Conservation (phyloP, 2,797 vertebrate genomes). For the Cercopithecus hamlyni region DNA sequence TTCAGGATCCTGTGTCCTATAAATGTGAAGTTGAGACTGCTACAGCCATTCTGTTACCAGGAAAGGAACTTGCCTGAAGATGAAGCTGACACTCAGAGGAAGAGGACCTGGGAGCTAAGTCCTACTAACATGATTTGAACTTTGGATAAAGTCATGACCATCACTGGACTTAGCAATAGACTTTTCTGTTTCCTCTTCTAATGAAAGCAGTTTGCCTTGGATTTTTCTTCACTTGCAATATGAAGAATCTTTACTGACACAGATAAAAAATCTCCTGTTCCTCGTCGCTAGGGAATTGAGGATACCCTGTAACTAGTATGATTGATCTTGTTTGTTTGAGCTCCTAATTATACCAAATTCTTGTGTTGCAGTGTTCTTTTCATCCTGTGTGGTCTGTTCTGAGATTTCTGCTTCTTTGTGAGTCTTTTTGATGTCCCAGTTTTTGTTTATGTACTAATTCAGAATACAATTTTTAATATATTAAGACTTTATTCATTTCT, state of each 20-base stretch:
- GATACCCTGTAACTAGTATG: not conserved
- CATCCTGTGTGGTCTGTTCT: not conserved
- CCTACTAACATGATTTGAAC: not conserved
- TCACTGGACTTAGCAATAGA: not conserved
- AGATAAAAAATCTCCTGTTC: not conserved
- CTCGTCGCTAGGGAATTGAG: not conserved
- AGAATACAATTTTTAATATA: not conserved
- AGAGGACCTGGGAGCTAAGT: not conserved
- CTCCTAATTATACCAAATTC: not conserved
- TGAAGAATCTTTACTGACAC: conserved; percentile 9
- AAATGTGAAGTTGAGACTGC: not conserved
- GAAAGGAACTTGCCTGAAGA: not conserved
- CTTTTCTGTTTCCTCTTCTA: not conserved
- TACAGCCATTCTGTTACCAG: not conserved
- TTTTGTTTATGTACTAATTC: not conserved
- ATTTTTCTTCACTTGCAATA: not conserved
- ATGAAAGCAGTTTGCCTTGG: not conserved
- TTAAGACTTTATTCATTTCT: not conserved
- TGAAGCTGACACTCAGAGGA: not conserved
- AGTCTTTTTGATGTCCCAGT: not conserved
- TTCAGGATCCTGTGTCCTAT: not conserved
- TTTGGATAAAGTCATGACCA: not conserved
- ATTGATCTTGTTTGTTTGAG: not conserved
- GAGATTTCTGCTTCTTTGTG: not conserved
- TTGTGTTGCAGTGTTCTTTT: not conserved